Percentiles rank a stretch among this genome's conserved stretches.
These are phyloP conservation scores for Scaptomyza pallida DNA, from an alignment of 1,140 invertebrate species.

Conservation along the genomic window DNA sequence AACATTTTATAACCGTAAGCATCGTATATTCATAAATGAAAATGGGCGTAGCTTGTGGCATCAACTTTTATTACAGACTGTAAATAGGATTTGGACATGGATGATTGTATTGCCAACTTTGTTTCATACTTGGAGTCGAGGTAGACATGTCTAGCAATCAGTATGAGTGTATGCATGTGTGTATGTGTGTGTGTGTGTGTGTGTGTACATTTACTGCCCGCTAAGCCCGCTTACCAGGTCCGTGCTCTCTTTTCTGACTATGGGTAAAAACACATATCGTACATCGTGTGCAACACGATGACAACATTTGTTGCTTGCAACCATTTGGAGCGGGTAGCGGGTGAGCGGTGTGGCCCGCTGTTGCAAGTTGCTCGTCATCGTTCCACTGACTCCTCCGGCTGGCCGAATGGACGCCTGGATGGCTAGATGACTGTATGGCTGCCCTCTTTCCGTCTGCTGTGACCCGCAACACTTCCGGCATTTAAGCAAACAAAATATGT, in stretches of 20 bases:
- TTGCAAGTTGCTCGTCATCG: slow-evolving; percentile 25
- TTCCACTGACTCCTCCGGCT: not conserved
- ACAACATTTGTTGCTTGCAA: slow-evolving; percentile 57
- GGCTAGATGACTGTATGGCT: not conserved
- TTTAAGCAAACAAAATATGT: slow-evolving; percentile 81
- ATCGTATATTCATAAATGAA: too few relatives aligned
- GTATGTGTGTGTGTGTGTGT: not conserved
- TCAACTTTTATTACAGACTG: too few relatives aligned
- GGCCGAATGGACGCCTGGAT: too few relatives aligned
- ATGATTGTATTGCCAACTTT: not conserved
- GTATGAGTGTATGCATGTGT: not conserved
- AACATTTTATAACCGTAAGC: too few relatives aligned
- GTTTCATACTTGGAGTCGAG: not conserved
- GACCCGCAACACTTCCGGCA: slow-evolving; percentile 75
- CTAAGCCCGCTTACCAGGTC: not conserved
- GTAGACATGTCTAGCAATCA: slow-evolving; percentile 23
- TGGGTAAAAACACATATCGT: slow-evolving; percentile 36
- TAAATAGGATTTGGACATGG: too few relatives aligned
- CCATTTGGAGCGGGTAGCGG: slow-evolving; percentile 18
- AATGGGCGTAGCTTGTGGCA: too few relatives aligned
- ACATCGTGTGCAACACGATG: slow-evolving; percentile 49
- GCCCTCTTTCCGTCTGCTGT: slow-evolving; percentile 24
- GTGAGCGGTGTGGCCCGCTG: not conserved
- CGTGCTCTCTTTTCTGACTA: not conserved
- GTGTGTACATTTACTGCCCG: not conserved